Conservation (phyloP, 2,888 invertebrate species). For the Aquatica leii region DNA sequence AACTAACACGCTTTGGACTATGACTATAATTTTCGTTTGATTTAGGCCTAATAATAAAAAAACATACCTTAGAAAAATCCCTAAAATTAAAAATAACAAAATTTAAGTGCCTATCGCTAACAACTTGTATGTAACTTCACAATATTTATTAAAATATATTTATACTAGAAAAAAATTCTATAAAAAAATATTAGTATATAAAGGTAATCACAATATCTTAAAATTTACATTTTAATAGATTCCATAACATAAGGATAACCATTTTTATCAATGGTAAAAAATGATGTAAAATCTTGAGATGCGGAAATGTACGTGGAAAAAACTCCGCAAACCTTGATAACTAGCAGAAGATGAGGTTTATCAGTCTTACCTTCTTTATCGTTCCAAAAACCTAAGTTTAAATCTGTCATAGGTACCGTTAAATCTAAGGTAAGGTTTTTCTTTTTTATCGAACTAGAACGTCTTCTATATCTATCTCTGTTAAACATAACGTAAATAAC, state of each 20-base stretch:
- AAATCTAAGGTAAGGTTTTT: constrained; percentile 21
- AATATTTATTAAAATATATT: too few relatives aligned
- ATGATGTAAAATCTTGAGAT: constrained; percentile 63
- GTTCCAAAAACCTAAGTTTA: constrained; percentile 39
- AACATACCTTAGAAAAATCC: too few relatives aligned
- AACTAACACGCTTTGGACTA: too few relatives aligned
- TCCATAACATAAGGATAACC: constrained; percentile 70
- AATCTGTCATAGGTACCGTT: constrained; percentile 14
- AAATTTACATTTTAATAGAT: neutral
- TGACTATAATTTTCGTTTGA: too few relatives aligned
- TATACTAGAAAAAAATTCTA: too few relatives aligned
- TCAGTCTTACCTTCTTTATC: constrained; percentile 45
- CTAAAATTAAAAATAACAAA: too few relatives aligned
- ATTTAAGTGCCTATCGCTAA: too few relatives aligned
- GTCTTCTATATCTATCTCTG: constrained; percentile 33
- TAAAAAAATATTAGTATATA: too few relatives aligned
- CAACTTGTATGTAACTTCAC: too few relatives aligned
- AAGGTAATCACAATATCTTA: too few relatives aligned
- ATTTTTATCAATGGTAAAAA: constrained; percentile 68
- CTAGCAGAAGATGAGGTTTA: constrained; percentile 54
- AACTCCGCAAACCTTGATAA: constrained; percentile 57
- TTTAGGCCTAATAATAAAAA: too few relatives aligned
- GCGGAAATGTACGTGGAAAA: constrained; percentile 53
- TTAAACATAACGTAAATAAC: neutral
- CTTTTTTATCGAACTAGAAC: constrained; percentile 39